Base-by-base conservation (phyloP, 64 coral and sea anemone species). In the Anthopleura sola region DNA sequence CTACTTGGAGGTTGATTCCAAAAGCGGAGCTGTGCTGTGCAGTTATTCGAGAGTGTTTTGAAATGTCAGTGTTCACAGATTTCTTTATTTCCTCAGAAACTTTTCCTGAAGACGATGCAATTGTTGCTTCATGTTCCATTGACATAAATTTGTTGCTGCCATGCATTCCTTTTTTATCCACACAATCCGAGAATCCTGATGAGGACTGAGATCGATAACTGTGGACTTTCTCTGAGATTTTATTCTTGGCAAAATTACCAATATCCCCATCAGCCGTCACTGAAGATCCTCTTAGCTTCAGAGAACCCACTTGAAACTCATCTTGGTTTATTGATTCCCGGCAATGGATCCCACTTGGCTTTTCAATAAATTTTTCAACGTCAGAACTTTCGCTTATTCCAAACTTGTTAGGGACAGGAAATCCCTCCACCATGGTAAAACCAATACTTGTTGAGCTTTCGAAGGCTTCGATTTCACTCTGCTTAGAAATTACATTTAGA, bases 111-210 rank as follows among this genome's bases (percentile, higher is more conserved):
- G 81, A 75, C 29, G 88, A 89, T 83, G 57, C 88, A 75, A 89
- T 75, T 36, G 88, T 89, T 89, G 36, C 88, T 37, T 83, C 36
- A 66, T 89, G 88, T 75, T 89, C 88, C 88, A 89, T 89, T 24
- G 50, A 12, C 79, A 89, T 84, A 17, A 28, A 84, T 57, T 89
- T 84, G 0, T 89, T 18, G 88, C 88, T 83, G 1, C 38, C n/a
- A 82, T 37, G 20, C 55, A 82, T 20, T 18, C 76, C 75, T 36
- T 37, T 81, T 81, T 82, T 88, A 68, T 56, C 54, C n/a, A 82
- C 60, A n/a, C 87, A 77, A 28, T 82, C 34, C n/a, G 33, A 58
- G 20, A 88, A 81, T 24, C 87, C 87, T 3, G 26, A 68, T 16
- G 50, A 38, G 3, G 34, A 64, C 78, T 88, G 87, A 19, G 76